phyloP scores from a whole-genome alignment of 1,140 invertebrate genomes.

The Dendroctonus valens region DNA sequence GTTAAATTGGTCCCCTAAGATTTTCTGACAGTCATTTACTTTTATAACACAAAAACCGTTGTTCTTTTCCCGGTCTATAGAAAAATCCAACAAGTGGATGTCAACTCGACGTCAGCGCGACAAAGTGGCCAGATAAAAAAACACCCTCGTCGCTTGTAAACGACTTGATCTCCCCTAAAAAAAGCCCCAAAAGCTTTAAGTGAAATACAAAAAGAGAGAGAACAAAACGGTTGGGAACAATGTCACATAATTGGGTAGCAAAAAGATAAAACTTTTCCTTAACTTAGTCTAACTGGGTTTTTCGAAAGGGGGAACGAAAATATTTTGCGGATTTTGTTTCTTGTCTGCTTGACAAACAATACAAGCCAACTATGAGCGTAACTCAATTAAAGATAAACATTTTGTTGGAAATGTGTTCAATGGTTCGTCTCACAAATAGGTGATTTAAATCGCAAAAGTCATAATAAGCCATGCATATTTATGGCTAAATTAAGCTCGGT shows the following conservation, averaged over 20 bases:
- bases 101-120: slow-evolving; percentile 47
- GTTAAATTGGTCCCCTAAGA: slow-evolving; percentile 26
- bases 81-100: slow-evolving; percentile 50
- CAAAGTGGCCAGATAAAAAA: slow-evolving; percentile 51
- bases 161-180: slow-evolving; percentile 44
- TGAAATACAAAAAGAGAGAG: slow-evolving; percentile 38
- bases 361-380: too few species aligned
- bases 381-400: too few species aligned
- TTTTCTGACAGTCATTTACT: slow-evolving; percentile 42
- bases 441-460: too few species aligned
- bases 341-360: too few species aligned
- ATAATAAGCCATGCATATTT: too few species aligned
- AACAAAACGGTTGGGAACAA: slow-evolving; percentile 30
- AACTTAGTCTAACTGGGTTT: slow-evolving; percentile 23
- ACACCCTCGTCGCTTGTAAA: slow-evolving; percentile 48
- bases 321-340: slow-evolving; percentile 5
- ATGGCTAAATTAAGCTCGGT: too few species aligned
- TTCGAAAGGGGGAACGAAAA: slow-evolving; percentile 20
- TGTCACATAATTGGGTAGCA: slow-evolving; percentile 34
- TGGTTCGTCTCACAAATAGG: too few species aligned
- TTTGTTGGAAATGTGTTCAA: too few species aligned
- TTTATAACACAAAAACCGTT: slow-evolving; percentile 38
- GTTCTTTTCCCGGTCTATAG: slow-evolving; percentile 41
- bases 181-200: slow-evolving; percentile 33
- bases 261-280: slow-evolving; percentile 26